phyloP scores from a whole-genome alignment of 2,113 vertebrate species.

The Tenebrosternarchus preto region DNA sequence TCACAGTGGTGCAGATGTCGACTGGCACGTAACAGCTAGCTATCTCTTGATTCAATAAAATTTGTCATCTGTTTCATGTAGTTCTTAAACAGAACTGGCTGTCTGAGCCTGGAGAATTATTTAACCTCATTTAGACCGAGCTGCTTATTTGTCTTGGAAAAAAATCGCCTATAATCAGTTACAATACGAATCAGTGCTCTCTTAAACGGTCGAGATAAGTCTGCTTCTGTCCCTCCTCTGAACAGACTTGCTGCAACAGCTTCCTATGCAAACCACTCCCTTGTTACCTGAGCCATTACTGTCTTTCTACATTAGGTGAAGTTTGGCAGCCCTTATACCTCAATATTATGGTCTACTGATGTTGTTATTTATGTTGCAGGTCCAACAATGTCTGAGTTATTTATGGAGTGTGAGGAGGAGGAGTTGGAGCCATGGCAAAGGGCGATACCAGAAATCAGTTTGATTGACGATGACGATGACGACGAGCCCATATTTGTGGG shows the following conservation, averaged over 20 bases:
- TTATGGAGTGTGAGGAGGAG: conserved; percentile 99
- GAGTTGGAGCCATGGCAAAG: conserved; percentile 97
- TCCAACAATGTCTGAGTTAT: conserved; percentile 91
- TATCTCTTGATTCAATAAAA: too few relatives aligned
- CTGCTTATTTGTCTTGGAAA: not conserved
- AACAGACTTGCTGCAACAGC: too few relatives aligned
- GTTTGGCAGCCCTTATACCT: too few relatives aligned
- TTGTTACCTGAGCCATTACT: too few relatives aligned
- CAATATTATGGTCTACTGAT: not conserved
- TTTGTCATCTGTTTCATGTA: too few relatives aligned
- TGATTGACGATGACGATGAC: conserved; percentile 83
- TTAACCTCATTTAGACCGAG: too few relatives aligned
- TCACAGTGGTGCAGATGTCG: not conserved
- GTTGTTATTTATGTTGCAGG: conserved; percentile 42
- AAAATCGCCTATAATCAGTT: not conserved
- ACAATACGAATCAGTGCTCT: too few relatives aligned
- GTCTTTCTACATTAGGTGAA: too few relatives aligned
- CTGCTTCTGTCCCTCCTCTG: too few relatives aligned
- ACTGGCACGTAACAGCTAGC: not conserved
- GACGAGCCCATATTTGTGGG: conserved; percentile 94
- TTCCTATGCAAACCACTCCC: too few relatives aligned
- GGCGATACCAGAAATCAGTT: conserved; percentile 83
- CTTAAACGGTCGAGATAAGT: too few relatives aligned
- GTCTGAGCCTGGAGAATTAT: not conserved
- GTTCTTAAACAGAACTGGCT: not conserved